A percentile compares a stretch with the other conserved stretches of the same genome.
phyloP scores from a whole-genome alignment of 2,113 vertebrate species.

The Malurus elegans region DNA sequence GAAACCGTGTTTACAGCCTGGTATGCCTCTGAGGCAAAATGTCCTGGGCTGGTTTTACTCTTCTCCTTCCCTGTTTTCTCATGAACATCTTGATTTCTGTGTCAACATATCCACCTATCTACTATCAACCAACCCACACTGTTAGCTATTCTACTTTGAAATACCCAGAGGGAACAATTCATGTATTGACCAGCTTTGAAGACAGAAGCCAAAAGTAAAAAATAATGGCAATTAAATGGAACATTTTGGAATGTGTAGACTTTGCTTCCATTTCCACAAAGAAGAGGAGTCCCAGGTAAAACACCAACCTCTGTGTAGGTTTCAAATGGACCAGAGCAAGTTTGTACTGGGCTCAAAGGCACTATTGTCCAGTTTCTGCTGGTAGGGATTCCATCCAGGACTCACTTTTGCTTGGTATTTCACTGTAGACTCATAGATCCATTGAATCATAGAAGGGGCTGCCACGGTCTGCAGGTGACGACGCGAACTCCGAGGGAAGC shows the following conservation, averaged over 20 bases:
- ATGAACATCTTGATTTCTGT: neutral
- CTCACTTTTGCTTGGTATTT: too few relatives aligned
- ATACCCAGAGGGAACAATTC: neutral
- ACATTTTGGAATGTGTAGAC: neutral
- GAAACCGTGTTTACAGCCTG: neutral
- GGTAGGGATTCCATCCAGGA: too few relatives aligned
- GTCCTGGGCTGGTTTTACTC: neutral
- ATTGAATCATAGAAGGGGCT: too few relatives aligned
- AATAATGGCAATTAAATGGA: neutral
- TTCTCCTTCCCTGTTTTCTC: neutral
- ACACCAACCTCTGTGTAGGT: too few relatives aligned
- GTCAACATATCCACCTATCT: neutral
- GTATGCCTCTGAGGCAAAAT: neutral
- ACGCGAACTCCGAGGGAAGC: too few relatives aligned
- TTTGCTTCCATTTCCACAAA: neutral
- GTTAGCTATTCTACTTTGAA: neutral
- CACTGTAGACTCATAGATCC: too few relatives aligned
- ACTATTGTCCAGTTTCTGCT: too few relatives aligned
- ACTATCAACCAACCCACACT: fast-evolving
- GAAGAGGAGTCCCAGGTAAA: too few relatives aligned
- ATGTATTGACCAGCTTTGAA: neutral
- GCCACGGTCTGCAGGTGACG: too few relatives aligned
- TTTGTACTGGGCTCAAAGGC: too few relatives aligned
- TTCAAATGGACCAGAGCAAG: too few relatives aligned
- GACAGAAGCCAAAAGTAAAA: neutral